Base-by-base conservation (phyloP, 2,797 vertebrate species). In the Kryptopterus vitreolus region DNA sequence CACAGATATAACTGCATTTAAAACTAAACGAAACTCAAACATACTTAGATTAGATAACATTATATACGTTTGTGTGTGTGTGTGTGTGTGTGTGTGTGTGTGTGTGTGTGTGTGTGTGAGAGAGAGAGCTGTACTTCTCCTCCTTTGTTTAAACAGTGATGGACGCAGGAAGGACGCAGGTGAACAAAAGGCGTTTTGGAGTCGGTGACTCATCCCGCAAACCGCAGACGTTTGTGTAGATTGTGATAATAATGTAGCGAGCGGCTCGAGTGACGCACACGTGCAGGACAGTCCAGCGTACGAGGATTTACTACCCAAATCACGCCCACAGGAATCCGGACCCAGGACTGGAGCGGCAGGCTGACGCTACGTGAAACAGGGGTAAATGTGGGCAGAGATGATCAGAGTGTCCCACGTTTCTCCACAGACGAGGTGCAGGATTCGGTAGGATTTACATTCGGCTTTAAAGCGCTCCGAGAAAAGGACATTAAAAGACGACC, bases 1-100 rank as follows among this genome's bases (percentile, higher is more conserved):
- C 38, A 48, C 22, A 48, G 65, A 48, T 68, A 68, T 68, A 24
- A 38, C 18, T 48, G 13, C 12, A 15, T 43, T 24, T 46, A 10
- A 4, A 26, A 68, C 15, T 38, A 24, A 68, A 68, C 24, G 13
- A 48, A 35, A 35, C 3, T 22, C 31, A 63, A 26, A 6, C 13
- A n/a, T n/a, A 46, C 38, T 46, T 43, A n/a, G 11, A 65, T 38
- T 35, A 65, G 61, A 35, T 35, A 0, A 22, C 20, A 22, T 63
- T n/a, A n/a, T n/a, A n/a, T n/a, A n/a, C n/a, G 18, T 22, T 12
- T 65, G 12, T 48, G 9, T n/a, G 20, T 50, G 15, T 61, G 59
- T 33, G 59, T 61, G 59, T 61, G 62, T 33, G 33, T 46, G 65
- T 68, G n/a, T 24, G 65, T 50, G 38, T 68, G 35, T 15, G 62